Percentiles rank a stretch among this genome's conserved stretches.
Evolutionary conservation across 92 coral and sea anemone genomes (phyloP).

Genomic region (Actinostola sp.): DNA sequence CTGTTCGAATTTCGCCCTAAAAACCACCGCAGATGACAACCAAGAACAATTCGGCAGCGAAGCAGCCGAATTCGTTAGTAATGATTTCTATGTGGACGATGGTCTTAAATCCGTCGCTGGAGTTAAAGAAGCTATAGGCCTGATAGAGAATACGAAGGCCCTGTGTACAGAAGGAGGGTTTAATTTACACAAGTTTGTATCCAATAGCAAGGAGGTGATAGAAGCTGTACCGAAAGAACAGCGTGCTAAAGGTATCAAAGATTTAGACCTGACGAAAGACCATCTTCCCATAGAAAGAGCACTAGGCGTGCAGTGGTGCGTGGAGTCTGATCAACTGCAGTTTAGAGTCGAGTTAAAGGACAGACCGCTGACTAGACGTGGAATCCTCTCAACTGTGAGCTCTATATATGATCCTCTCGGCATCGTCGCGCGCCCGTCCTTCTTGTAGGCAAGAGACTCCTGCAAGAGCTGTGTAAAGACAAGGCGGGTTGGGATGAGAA

Average conservation of each 20-base stretch:
- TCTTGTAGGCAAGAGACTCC: constrained; percentile 42
- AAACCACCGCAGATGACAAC: neutral
- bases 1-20: neutral
- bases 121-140: neutral
- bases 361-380: constrained; percentile 47
- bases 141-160: neutral
- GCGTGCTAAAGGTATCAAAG: neutral
- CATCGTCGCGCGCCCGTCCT: constrained; percentile 51
- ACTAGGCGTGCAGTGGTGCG: neutral
- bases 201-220: constrained; percentile 1
- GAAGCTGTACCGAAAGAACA: neutral
- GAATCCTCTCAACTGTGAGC: constrained; percentile 45
- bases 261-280: neutral
- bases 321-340: constrained; percentile 34
- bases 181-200: constrained; percentile 9
- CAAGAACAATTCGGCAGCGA: neutral
- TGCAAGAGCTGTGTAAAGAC: constrained; percentile 33
- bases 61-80: constrained; percentile 2
- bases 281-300: constrained; percentile 2
- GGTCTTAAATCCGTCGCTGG: constrained; percentile 7
- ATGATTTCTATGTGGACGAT: constrained; percentile 12
- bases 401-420: constrained; percentile 54
- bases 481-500: constrained; percentile 43
- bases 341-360: constrained; percentile 38
- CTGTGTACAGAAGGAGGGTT: constrained; percentile 12